Evolutionary conservation across 2,113 vertebrate genomes (phyloP).

Genomic region (Baryphthengus martii): DNA sequence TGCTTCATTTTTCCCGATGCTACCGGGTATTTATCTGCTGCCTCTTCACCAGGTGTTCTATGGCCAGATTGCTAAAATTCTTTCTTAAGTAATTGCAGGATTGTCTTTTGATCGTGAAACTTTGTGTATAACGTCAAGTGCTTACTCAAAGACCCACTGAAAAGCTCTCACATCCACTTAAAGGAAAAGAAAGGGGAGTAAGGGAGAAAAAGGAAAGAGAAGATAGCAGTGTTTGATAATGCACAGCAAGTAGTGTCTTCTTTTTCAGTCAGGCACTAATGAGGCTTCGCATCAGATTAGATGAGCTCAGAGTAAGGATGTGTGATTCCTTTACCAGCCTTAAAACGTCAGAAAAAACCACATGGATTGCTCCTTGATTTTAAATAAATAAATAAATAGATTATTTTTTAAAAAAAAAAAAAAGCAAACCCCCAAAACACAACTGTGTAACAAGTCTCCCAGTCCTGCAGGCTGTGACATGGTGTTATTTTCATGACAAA

Average conservation of each 20-base stretch:
- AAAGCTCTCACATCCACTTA: not conserved
- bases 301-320: not conserved
- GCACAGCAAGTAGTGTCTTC: not conserved
- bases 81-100: not conserved
- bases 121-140: not conserved
- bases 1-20: not conserved
- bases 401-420: too few species aligned
- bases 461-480: not conserved
- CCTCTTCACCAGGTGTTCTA: not conserved
- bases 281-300: not conserved
- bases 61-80: not conserved
- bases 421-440: not conserved
- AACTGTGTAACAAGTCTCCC: not conserved
- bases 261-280: not conserved
- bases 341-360: not conserved
- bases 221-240: not conserved
- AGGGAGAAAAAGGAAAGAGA: not conserved
- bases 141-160: not conserved
- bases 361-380: not conserved
- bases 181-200: not conserved
- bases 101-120: not conserved
- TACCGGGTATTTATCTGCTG: not conserved
- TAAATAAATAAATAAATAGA: not conserved
- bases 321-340: not conserved
- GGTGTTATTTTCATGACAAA: not conserved